Evolutionary conservation across 30 jellyfish, hydroid and myxozoan species (phyloP).

Genomic region (Sanderia malayensis): DNA sequence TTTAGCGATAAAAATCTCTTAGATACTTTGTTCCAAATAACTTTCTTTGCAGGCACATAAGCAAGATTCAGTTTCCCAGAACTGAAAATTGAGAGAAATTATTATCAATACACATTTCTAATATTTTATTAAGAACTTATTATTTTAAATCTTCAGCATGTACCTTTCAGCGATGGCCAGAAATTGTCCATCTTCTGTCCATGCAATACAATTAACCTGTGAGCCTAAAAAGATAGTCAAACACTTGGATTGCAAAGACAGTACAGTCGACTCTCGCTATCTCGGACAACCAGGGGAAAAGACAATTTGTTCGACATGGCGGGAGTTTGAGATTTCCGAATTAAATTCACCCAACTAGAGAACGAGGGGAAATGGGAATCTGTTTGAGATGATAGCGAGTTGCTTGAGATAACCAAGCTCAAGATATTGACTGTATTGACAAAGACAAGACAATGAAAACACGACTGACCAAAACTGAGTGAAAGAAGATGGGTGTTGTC

Average conservation of each 20-base stretch:
- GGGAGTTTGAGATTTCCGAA: no score
- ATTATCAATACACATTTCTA: not conserved
- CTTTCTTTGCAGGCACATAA: conserved; percentile 62
- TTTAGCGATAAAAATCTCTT: no score
- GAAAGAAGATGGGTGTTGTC: conserved; percentile 61
- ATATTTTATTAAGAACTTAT: no score
- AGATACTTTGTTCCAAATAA: conserved; percentile 62
- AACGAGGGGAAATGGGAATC: no score
- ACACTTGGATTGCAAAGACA: no score
- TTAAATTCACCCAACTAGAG: no score
- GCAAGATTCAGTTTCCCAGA: conserved; percentile 69
- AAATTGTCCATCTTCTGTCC: conserved; percentile 68
- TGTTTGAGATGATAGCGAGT: no score
- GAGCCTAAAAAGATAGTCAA: conserved; percentile 71
- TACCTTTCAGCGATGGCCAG: conserved; percentile 78
- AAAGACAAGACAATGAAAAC: no score
- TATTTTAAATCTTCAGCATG: not conserved
- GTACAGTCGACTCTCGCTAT: no score
- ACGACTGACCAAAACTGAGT: conserved; percentile 58
- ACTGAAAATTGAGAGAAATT: conserved; percentile 20
- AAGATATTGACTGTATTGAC: not conserved
- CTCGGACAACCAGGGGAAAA: not conserved
- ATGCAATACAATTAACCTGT: conserved; percentile 63
- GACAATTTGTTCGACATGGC: not conserved
- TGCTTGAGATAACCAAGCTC: not conserved